A percentile compares a stretch with the other conserved stretches of the same genome.
Evolutionary conservation across 2,888 invertebrate genomes (phyloP).

Genomic region (Eretmocerus hayati): DNA sequence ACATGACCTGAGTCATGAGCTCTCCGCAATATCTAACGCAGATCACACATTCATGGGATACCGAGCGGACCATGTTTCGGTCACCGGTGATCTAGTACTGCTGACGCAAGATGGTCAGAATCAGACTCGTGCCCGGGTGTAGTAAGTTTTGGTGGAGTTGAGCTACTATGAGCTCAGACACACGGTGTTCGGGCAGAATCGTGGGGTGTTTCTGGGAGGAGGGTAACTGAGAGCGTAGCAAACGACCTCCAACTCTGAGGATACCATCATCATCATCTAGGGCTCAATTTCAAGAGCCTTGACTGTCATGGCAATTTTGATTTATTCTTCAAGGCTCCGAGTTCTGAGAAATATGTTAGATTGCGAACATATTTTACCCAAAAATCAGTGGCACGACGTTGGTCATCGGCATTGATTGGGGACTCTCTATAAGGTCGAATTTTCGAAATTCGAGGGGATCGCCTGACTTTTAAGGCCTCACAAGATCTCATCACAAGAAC

Average conservation of each 20-base stretch:
- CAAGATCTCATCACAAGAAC: too few species aligned
- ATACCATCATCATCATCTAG: constrained; percentile 3
- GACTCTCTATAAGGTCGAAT: too few species aligned
- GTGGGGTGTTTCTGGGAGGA: constrained; percentile 4
- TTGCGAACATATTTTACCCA: too few species aligned
- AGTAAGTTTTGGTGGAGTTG: constrained; percentile 1
- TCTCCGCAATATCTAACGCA: not conserved
- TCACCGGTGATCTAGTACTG: constrained; percentile 7
- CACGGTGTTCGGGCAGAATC: constrained; percentile 3
- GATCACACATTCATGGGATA: constrained; percentile 3
- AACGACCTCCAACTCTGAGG: constrained; percentile 1
- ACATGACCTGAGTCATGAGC: not conserved
- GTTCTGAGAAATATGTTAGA: too few species aligned
- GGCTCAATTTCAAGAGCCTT: constrained; percentile 8
- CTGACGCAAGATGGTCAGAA: constrained; percentile 1
- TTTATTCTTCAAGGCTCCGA: not conserved
- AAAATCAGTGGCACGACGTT: too few species aligned
- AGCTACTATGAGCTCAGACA: constrained; percentile 7
- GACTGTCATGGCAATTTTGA: not conserved
- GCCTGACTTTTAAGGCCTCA: too few species aligned
- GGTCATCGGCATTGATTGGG: too few species aligned
- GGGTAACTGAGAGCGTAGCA: constrained; percentile 3
- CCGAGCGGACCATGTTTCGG: not conserved
- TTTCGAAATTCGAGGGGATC: too few species aligned
- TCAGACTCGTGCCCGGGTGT: constrained; percentile 12